Conservation (phyloP, 2,113 vertebrate genomes). For the Conger conger region DNA sequence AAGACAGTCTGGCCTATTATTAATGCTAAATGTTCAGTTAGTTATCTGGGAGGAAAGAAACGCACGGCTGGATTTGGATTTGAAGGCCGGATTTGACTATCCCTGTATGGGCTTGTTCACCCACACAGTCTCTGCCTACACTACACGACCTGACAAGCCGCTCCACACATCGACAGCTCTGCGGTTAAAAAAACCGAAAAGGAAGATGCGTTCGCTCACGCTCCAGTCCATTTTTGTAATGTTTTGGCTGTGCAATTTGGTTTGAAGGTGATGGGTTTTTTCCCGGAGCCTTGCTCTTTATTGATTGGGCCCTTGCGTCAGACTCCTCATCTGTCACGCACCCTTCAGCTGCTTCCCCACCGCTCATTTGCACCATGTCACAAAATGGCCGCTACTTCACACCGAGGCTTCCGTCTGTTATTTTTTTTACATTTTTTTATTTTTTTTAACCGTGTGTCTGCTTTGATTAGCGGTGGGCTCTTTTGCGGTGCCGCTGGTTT, state of each 20-base stretch:
- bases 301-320: neutral
- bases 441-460: slow-evolving; percentile 26
- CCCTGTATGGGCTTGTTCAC: too few relatives aligned
- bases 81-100: too few relatives aligned
- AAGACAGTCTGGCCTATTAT: too few relatives aligned
- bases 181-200: too few relatives aligned
- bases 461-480: slow-evolving; percentile 38
- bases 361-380: slow-evolving; percentile 30
- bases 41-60: too few relatives aligned
- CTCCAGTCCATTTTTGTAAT: neutral
- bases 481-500: slow-evolving; percentile 13
- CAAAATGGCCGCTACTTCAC: slow-evolving; percentile 26
- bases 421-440: slow-evolving; percentile 27
- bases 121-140: too few relatives aligned
- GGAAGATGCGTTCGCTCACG: neutral
- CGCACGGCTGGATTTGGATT: too few relatives aligned
- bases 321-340: neutral
- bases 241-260: neutral
- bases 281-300: neutral
- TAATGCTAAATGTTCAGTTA: too few relatives aligned
- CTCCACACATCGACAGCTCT: too few relatives aligned
- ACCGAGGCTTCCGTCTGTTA: slow-evolving; percentile 5
- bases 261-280: neutral
- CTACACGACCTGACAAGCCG: too few relatives aligned
- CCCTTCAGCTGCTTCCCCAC: slow-evolving; percentile 34